phyloP scores from a whole-genome alignment of 2,797 vertebrate species.

The Rhinogobio ventralis region DNA sequence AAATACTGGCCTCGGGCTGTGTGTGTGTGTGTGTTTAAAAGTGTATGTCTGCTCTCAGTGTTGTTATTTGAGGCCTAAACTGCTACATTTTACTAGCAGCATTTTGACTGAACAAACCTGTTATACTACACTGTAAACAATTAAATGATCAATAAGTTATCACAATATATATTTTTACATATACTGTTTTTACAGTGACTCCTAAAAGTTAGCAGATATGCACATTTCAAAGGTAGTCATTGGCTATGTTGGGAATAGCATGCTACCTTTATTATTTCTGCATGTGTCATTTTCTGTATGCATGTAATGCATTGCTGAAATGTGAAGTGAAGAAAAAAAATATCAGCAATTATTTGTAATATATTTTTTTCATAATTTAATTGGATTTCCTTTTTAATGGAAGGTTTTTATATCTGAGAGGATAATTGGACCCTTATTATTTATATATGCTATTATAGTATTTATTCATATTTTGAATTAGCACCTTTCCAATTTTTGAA shows the following conservation, averaged over 20 bases:
- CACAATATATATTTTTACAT: no score
- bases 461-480: not conserved
- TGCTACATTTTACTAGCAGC: not conserved
- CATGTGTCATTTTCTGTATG: not conserved
- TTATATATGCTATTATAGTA: not conserved
- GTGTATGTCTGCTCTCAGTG: not conserved
- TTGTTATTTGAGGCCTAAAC: slow-evolving; percentile 13
- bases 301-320: not conserved
- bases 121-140: not conserved
- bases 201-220: no score
- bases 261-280: not conserved
- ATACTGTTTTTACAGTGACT: no score
- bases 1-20: slow-evolving; percentile 65
- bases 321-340: no score
- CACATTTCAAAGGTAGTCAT: no score
- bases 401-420: not conserved
- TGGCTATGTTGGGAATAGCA: not conserved
- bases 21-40: slow-evolving; percentile 1
- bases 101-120: not conserved
- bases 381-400: not conserved
- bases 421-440: not conserved
- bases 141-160: no score
- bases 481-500: no score
- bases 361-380: no score
- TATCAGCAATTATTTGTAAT: no score